Base-by-base conservation (phyloP, 2,797 vertebrate genomes). In the Syncerus caffer region DNA sequence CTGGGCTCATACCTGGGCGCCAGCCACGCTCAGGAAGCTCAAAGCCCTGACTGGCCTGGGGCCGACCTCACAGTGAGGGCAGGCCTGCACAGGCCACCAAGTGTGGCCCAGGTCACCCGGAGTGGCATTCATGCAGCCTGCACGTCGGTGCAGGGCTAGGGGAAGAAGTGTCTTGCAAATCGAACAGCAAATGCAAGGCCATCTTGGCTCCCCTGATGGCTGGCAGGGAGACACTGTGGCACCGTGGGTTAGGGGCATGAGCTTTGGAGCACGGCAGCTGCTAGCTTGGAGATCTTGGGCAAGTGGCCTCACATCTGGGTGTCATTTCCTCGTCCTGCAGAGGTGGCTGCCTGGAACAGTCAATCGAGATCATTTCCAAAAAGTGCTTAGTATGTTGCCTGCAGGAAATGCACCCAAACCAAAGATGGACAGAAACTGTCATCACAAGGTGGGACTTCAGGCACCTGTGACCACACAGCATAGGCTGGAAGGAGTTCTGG, bases 381-480 rank as follows among this genome's bases (percentile, higher is more conserved):
- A 84, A 92, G 71, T 53, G 53, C 21, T 87, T 53, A 86, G 55
- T 74, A 62, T 6, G 47, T 47, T 25, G 45, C 74, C 47, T 50
- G 78, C 25, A 58, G 51, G 42, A 57, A 86, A 83, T 88, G 85
- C 45, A 31, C 57, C 34, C 23, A 91, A 79, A 12, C 29, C 42
- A 51, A 87, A 83, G 45, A 64, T n/a, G 62, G 10, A 27, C 31
- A 25, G 31, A 82, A 31, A 6, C 16, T 19, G 16, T 62, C 78
- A n/a, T 67, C 27, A 12, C n/a, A 60, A 31, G 3, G 21, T 90
- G 74, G 31, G 79, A 62, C 57, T 34, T 53, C 11, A 50, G 62
- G 19, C 60, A 27, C 6, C 0, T 0, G 11, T 7, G 21, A n/a
- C 23, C 15, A 1, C 51, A 27, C 27, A 9, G 6, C 31, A 11